Percentiles rank a stretch among this genome's conserved stretches.
Conservation (phyloP, 2,113 vertebrate species). For the Geothlypis trichas region DNA sequence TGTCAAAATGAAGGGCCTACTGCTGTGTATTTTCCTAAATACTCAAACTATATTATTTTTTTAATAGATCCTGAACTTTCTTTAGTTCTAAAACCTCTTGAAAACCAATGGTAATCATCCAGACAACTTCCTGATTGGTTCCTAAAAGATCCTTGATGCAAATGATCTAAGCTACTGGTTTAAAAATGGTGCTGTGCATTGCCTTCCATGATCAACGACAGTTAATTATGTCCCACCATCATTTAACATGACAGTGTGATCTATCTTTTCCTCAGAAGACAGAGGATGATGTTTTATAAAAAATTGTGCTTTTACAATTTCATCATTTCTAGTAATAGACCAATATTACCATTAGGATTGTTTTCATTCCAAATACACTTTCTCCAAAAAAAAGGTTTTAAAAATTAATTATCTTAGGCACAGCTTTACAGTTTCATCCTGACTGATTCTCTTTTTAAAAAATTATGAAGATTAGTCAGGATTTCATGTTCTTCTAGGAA, state of each 20-base stretch:
- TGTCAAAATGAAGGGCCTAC: not conserved
- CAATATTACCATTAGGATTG: conserved; percentile 33
- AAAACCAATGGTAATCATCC: not conserved
- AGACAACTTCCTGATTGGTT: conserved; percentile 13
- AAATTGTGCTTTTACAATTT: conserved; percentile 43
- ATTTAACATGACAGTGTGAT: conserved; percentile 43
- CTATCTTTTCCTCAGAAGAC: conserved; percentile 31
- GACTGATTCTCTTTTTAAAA: conserved; percentile 36
- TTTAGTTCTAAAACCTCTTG: not conserved
- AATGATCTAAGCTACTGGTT: conserved; percentile 15
- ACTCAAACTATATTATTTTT: not conserved
- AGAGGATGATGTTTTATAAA: conserved; percentile 29
- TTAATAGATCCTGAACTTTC: not conserved
- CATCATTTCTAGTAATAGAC: conserved; percentile 56
- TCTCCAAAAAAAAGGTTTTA: not conserved
- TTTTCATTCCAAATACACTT: conserved; percentile 60
- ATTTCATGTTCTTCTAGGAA: conserved; percentile 4
- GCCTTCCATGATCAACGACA: conserved; percentile 27
- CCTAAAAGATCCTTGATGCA: not conserved
- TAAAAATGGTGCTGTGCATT: conserved; percentile 33
- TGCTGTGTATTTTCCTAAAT: not conserved
- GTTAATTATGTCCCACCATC: conserved; percentile 54
- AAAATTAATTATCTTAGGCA: conserved; percentile 53
- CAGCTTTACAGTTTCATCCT: conserved; percentile 23
- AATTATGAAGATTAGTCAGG: conserved; percentile 32